These are phyloP conservation scores for Branchinecta lynchi DNA, from an alignment of 1,140 invertebrate genomes.

Conservation along the genomic window DNA sequence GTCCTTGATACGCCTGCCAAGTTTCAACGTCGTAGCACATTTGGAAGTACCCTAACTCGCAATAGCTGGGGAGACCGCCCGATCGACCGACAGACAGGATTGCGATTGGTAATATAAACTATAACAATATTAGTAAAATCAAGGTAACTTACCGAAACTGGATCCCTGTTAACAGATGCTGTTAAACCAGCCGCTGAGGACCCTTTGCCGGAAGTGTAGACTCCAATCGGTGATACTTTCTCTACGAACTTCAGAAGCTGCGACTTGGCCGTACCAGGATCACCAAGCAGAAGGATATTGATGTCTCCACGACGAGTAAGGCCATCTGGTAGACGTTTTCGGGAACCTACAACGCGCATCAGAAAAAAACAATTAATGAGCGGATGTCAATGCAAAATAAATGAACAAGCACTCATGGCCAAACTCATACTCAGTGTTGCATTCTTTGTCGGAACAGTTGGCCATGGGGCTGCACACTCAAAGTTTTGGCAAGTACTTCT, in stretches of 20 bases:
- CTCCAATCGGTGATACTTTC: constrained; percentile 81
- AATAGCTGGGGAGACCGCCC: too few relatives aligned
- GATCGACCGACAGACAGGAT: too few relatives aligned
- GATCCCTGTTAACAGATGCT: constrained; percentile 90
- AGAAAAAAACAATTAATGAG: constrained; percentile 16
- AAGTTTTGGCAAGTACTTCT: too few relatives aligned
- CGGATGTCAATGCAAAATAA: too few relatives aligned
- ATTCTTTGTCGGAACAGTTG: too few relatives aligned
- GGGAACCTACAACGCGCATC: constrained; percentile 37
- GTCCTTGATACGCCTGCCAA: too few relatives aligned
- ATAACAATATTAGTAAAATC: constrained; percentile 14
- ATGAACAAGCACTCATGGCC: too few relatives aligned
- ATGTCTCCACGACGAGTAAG: constrained; percentile 89
- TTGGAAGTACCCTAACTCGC: too few relatives aligned
- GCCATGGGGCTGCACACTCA: too few relatives aligned
- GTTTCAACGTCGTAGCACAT: too few relatives aligned
- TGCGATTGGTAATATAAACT: too few relatives aligned
- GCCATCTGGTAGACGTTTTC: constrained; percentile 85
- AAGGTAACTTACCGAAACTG: constrained; percentile 49
- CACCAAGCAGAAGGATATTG: constrained; percentile 86
- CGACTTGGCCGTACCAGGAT: constrained; percentile 97
- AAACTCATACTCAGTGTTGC: too few relatives aligned
- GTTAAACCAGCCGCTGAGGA: constrained; percentile 97
- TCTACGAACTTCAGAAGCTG: constrained; percentile 97
- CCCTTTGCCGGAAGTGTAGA: constrained; percentile 98